Base-by-base conservation (phyloP, 1,140 invertebrate species). In the Bicyclus anynana region DNA sequence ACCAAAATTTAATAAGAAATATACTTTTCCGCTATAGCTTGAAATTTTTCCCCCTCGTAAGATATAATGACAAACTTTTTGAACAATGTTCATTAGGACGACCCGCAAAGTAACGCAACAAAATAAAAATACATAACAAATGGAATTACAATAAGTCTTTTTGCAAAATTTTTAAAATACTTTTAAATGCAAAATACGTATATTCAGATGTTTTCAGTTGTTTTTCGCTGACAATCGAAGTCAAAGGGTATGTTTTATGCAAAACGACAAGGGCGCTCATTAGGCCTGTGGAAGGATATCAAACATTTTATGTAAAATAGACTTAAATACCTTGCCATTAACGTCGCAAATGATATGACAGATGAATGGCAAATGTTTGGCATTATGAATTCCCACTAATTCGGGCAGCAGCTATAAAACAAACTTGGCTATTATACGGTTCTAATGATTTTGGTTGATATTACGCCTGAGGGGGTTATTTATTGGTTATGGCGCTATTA, bases 361-460 rank as follows among this genome's bases (percentile, higher is more conserved):
- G 4, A 37, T n/a, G 9, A 14, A 14, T 13, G 13, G 12, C 13
- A 37, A 37, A 37, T 10, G n/a, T 2, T 14, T 23, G 17, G 42
- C 42, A 44, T 44, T 44, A 44, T 44, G 21, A 44, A 44, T 44
- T 21, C 20, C 18, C 42, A 44, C 42, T 44, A 44, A 44, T 44
- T 20, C 20, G 42, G 42, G 18, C 21, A 21, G 17, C 42, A 20
- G 42, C 42, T 44, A 44, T 44, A 44, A 40, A 44, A 21, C 42
- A 23, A 44, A 44, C 42, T 44, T 12, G 12, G 18, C 17, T 44
- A 21, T 44, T 44, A 44, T 44, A 44, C 20, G 42, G 42, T 23
- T 44, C 42, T 23, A 44, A 44, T 44, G 42, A 44, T 44, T 44
- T 44, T n/a, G 20, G 42, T 44, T 21, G 42, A 13, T 42, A 18